Conservation (phyloP, 2,113 vertebrate genomes). For the Lutjanus erythropterus region DNA sequence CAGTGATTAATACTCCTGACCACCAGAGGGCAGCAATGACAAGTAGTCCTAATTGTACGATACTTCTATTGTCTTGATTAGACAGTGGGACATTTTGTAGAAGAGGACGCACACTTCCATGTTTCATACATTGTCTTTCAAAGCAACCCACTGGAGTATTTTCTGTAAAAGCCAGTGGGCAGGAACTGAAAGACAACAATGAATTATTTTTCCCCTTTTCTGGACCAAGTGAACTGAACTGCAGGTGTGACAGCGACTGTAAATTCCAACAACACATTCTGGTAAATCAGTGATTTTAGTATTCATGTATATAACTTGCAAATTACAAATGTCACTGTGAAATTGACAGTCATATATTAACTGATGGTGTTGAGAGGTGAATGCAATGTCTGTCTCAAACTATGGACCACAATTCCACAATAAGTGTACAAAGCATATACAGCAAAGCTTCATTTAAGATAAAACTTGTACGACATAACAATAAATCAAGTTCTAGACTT, state of each 20-base stretch:
- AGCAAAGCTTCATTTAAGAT: not conserved
- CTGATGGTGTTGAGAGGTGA: not conserved
- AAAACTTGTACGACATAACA: not conserved
- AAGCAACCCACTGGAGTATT: no score
- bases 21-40: no score
- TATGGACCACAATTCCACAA: not conserved
- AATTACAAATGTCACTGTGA: not conserved
- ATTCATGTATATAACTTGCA: not conserved
- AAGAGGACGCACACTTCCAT: no score
- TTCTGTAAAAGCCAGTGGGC: no score
- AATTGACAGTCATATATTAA: not conserved
- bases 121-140: not conserved
- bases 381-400: not conserved
- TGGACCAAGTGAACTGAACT: no score
- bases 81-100: no score
- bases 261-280: not conserved
- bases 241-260: not conserved
- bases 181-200: no score
- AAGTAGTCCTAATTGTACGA: no score
- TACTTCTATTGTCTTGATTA: no score
- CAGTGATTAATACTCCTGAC: no score
- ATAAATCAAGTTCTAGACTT: not conserved
- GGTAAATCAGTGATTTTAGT: not conserved
- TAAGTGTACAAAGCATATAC: not conserved
- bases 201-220: no score